Base-by-base conservation (phyloP, 2,888 invertebrate genomes). In the Parnassius apollo region DNA sequence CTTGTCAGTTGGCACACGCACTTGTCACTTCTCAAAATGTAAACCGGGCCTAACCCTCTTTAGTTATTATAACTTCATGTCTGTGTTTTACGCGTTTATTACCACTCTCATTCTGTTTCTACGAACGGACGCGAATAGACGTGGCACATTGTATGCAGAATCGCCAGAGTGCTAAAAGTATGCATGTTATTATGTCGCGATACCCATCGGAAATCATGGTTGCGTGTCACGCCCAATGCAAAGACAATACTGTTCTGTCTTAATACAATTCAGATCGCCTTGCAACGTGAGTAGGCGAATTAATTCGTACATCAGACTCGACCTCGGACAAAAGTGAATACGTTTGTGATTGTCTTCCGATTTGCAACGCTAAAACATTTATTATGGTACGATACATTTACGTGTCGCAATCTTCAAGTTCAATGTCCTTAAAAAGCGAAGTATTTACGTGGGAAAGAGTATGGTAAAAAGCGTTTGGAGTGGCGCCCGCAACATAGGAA, bases 401-500 rank as follows among this genome's bases (percentile, higher is more conserved):
- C 50, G 62, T 57, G 62, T 57, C 57, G 54, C 44, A 58, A 62
- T 53, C n/a, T 42, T 54, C 60, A 60, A 64, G 64, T 60, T 64
- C 57, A 64, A 60, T 57, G 57, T 57, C 57, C 65, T 57, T 58
- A 59, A 65, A 64, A 66, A 63, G 57, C 48, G 50, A 56, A 65
- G 69, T 64, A 61, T 44, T 55, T 59, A 59, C 57, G 63, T 66
- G 66, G 66, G 62, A 66, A 65, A 68, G 57, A 54, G 59, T 45
- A 56, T 63, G 51, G 63, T 66, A 65, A 67, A 60, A 68, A 68
- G 65, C 57, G 65, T 61, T 66, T 59, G 64, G 67, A 65, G 58
- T 59, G 65, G 58, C 67, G 66, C 65, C 66, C 64, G 69, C 66
- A 56, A 70, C 64, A 65, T 65, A 46, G 66, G 61, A 68, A 69